Evolutionary conservation across 1,140 invertebrate genomes (phyloP), one percentile per base, ranked within the genome.

Genomic region (Conopomorpha cramerella): DNA sequence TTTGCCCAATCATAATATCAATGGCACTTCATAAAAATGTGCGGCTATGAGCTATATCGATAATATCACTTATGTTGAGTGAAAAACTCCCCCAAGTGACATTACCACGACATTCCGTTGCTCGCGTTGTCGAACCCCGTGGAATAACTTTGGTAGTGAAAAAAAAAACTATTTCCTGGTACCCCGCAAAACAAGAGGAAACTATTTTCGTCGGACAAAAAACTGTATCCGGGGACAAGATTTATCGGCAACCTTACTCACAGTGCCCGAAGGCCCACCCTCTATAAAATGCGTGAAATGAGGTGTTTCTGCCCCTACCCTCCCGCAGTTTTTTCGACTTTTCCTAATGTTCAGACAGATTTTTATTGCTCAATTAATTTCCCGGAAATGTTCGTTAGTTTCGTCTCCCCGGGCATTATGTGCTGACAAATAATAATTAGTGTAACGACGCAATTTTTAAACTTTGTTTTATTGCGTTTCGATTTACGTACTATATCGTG

Each of bases 231-330:
- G 54, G 38, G n/a, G 32, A 34, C 10, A 62, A 74, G 70, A 74
- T 74, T 74, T 74, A 74, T 71, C 45, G 51, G 44, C 45, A 36
- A 44, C 47, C 50, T 52, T 45, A 46, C 41, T 46, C 51, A 54
- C 49, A 49, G 46, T 7, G 11, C 30, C 28, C 34, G 36, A n/a
- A n/a, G 46, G 43, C 54, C 45, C 36, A 36, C 51, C 51, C 42
- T 48, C 53, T 46, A 64, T 70, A 68, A 73, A 70, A 59, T 47
- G 68, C 65, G 65, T 66, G 62, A 73, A 73, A 73, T 70, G 68
- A 65, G 58, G 61, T 73, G 63, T 65, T 66, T 53, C 61, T 64
- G 55, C 61, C 55, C 46, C 34, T 45, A 33, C 36, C 41, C 35
- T 32, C 19, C 39, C 25, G 30, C 14, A 19, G 38, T 43, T 49